Percentiles rank a stretch among this genome's conserved stretches.
phyloP scores from a whole-genome alignment of 2,888 invertebrate species.

The Tipula confusa region DNA sequence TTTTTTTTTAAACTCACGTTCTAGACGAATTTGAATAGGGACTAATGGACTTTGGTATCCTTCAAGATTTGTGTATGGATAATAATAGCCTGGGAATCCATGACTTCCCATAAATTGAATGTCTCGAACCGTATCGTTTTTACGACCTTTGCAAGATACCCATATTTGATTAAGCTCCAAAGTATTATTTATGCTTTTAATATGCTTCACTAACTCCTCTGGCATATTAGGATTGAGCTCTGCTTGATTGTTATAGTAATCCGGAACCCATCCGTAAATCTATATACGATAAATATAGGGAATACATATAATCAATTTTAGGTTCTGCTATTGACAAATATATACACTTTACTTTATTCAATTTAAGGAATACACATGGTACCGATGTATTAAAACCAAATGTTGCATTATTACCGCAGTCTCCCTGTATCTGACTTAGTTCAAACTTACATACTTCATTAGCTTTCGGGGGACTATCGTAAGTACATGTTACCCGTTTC shows the following conservation, averaged over 20 bases:
- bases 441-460: conserved; percentile 56
- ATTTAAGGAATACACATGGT: conserved; percentile 80
- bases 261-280: conserved; percentile 72
- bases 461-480: conserved; percentile 47
- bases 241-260: conserved; percentile 55
- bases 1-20: conserved; percentile 47
- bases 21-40: conserved; percentile 59
- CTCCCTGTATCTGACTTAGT: conserved; percentile 48
- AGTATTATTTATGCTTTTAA: conserved; percentile 39
- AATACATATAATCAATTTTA: neutral
- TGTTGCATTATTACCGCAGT: conserved; percentile 51
- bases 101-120: conserved; percentile 62
- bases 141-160: conserved; percentile 77
- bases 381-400: conserved; percentile 69
- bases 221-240: conserved; percentile 62
- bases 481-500: conserved; percentile 56
- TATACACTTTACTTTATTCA: conserved; percentile 63
- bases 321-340: neutral
- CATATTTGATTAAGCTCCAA: conserved; percentile 59
- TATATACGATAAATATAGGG: conserved; percentile 41
- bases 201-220: conserved; percentile 51
- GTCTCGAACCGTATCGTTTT: conserved; percentile 66
- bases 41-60: conserved; percentile 64
- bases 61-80: conserved; percentile 56
- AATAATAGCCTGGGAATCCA: conserved; percentile 64